A percentile compares a stretch with the other conserved stretches of the same genome.
These are phyloP conservation scores for Lasioglossum leucozonium DNA, from an alignment of 2,888 invertebrate genomes.

Conservation along the genomic window DNA sequence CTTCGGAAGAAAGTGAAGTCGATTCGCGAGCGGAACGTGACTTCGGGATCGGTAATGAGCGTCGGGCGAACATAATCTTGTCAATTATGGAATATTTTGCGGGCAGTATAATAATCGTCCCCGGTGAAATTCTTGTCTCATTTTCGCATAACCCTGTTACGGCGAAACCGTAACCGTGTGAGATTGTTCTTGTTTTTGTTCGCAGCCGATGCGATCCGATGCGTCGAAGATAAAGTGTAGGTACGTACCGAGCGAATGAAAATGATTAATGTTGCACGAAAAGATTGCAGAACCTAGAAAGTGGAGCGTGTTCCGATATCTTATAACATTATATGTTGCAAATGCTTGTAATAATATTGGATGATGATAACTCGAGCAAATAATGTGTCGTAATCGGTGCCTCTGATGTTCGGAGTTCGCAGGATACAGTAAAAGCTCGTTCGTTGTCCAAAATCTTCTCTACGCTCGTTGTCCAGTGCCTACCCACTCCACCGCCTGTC, in stretches of 20 bases:
- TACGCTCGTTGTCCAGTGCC: no score
- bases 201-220: background rate
- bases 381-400: background rate
- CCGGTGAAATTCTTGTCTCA: background rate
- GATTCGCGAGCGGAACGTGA: background rate
- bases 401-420: background rate
- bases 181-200: background rate
- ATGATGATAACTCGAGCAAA: background rate
- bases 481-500: no score
- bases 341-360: background rate
- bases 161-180: background rate
- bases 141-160: background rate
- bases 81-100: background rate
- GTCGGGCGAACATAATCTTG: background rate
- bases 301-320: background rate
- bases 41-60: background rate
- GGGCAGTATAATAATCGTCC: background rate
- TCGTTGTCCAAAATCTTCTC: no score
- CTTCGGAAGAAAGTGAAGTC: constrained; percentile 5
- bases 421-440: no score
- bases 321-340: background rate
- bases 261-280: background rate
- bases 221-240: background rate
- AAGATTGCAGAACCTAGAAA: constrained; percentile 1
- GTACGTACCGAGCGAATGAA: background rate